Base-by-base conservation (phyloP, 2,797 vertebrate genomes). In the Myripristis jacobus region DNA sequence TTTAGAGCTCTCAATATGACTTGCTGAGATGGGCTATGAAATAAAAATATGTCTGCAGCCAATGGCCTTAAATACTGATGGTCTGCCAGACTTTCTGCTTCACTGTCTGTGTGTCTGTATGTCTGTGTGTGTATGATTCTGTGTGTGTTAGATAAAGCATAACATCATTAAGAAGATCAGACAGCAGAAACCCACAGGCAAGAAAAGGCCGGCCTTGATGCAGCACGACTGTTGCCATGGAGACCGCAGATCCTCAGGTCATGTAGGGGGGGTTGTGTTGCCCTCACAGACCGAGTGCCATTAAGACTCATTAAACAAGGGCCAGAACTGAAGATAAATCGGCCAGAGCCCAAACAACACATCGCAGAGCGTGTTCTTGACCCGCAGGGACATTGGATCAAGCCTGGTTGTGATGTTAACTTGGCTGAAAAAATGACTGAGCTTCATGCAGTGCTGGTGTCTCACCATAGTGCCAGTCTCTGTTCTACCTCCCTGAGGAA, bases 401-500 rank as follows among this genome's bases (percentile, higher is more conserved):
- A 48, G 71, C 61, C 25, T 60, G 66, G 29, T 22, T 24, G 53
- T 24, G 53, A 66, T 59, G 56, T 18, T 52, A 15, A 15, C 4
- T 41, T 15, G 13, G 13, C 13, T 36, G 34, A 36, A 31, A 31
- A n/a, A 36, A 10, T 9, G 9, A 7, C 1, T 13, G 22, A 52
- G 50, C 50, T 24, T 22, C 50, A 25, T 22, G 47, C 19, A 21
- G 38, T 11, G 34, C 18, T 2, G 16, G 27, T 19, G 48, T 77
- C 96, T 98, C 91, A 99, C 98, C 98, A 99, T n/a, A 96, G 83
- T 65, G 96, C 95, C 65, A 99, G 94, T 67, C 97, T 94, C 81
- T 98, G 97, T 90, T 99, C 98, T 86, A 97, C 95, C 91, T 99
- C 98, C 92, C 96, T 96, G 89, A 99, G 95, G 92, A 99, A 99